Evolutionary conservation across 2,113 vertebrate species (phyloP), one percentile per base, ranked within the genome.

Genomic region (Catharus fuscescens): DNA sequence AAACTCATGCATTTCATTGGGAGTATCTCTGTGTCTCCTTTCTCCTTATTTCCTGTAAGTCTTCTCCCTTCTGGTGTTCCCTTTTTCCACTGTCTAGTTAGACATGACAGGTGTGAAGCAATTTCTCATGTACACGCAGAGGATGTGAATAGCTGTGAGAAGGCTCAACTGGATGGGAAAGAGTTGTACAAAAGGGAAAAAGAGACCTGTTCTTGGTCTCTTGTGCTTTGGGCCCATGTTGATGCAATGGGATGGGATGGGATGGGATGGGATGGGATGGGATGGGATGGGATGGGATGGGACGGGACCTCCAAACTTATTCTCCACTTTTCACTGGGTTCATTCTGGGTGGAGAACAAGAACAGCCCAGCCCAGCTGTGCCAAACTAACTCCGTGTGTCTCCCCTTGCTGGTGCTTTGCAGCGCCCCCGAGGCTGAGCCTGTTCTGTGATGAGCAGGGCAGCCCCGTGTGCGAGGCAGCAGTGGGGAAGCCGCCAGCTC

Each of bases 181-280:
- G 20, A 50, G 9, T 7, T 62, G 42, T 25, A 28, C n/a, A 57
- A 34, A 78, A 78, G 40, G 34, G 9, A 19, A 25, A 31, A 50
- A 64, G 36, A 47, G 44, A 17, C 10, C 14, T 0, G 0, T 3
- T 8, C 23, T 48, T 54, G 52, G 18, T 26, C 34, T 83, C 45
- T 17, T 19, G 26, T 19, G 53, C 4, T 8, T 67, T 60, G 74
- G 54, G 12, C 32, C 18, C 42, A 7, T 3, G 8, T 50, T 50
- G 25, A 5, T 26, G 50, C 21, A 14, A 48, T 25, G 11, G 44
- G 44, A 44, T 44, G 42, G 6, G 0, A 42, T 42, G 42, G 6
- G 0, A 31, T 62, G 23, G 10, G 14, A 38, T 2, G n/a, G 15
- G 24, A 17, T 12, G 36, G 54, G 50, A 50, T 26, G 24, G 24